Evolutionary conservation across 2,888 invertebrate genomes (phyloP).

Genomic region (Phania funesta): DNA sequence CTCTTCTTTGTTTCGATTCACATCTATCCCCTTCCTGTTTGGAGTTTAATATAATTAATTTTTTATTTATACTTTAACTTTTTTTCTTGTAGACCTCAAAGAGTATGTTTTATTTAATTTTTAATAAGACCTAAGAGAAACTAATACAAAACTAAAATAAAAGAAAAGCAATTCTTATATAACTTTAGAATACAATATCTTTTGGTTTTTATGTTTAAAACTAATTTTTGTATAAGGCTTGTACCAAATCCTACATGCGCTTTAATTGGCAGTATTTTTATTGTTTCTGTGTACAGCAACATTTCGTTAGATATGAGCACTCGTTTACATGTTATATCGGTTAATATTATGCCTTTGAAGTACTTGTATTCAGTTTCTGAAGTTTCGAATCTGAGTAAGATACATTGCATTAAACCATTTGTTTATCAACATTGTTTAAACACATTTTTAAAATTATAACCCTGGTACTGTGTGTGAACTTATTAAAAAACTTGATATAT

Average conservation of each 20-base stretch:
- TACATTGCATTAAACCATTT: too few species aligned
- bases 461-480: too few species aligned
- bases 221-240: not conserved
- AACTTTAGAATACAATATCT: conserved; percentile 19
- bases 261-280: conserved; percentile 47
- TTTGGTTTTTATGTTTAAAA: conserved; percentile 32
- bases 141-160: conserved; percentile 29
- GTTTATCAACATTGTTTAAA: too few species aligned
- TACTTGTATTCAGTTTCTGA: too few species aligned
- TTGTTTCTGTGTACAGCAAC: too few species aligned
- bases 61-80: conserved; percentile 24
- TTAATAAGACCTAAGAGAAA: conserved; percentile 16
- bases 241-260: not conserved
- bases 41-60: conserved; percentile 67
- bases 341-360: too few species aligned
- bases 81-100: conserved; percentile 33
- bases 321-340: too few species aligned
- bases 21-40: conserved; percentile 71
- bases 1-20: conserved; percentile 79
- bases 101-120: conserved; percentile 30
- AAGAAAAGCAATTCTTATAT: not conserved
- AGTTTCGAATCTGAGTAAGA: too few species aligned
- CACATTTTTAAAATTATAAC: too few species aligned
- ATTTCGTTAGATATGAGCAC: too few species aligned
- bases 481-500: too few species aligned